Conservation (phyloP, 2,113 vertebrate species). For the Xyliphius kryptos region DNA sequence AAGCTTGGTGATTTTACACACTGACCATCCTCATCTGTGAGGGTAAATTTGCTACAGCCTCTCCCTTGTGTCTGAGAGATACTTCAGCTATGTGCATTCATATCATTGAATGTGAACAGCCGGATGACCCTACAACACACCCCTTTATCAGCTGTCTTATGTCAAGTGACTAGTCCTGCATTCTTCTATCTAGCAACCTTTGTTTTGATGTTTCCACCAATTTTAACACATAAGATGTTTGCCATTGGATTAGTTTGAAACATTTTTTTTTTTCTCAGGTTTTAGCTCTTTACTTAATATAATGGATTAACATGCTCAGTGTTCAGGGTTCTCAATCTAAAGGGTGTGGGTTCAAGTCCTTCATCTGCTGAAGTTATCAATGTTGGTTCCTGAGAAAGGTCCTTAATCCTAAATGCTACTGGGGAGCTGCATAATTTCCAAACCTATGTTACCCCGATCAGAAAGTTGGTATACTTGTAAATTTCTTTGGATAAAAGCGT, state of each 20-base stretch:
- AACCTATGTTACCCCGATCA: too few species aligned
- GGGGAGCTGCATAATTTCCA: too few species aligned
- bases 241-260: not conserved
- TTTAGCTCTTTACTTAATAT: too few species aligned
- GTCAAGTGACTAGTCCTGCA: not conserved
- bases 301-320: too few species aligned
- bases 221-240: not conserved
- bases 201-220: too few species aligned
- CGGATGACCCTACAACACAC: constrained; percentile 12
- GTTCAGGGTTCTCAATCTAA: too few species aligned
- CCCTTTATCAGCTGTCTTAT: constrained; percentile 5
- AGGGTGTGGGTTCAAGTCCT: too few species aligned
- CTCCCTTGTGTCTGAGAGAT: constrained; percentile 12
- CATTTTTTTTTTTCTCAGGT: not conserved
- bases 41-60: constrained; percentile 31
- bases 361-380: too few species aligned
- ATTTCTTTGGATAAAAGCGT: too few species aligned
- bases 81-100: constrained; percentile 18
- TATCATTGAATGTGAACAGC: not conserved
- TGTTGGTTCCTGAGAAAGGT: too few species aligned
- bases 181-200: not conserved
- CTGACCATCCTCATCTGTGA: constrained; percentile 29
- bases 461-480: too few species aligned
- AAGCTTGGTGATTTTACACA: constrained; percentile 6
- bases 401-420: too few species aligned